These are phyloP conservation scores for Chironomus tepperi DNA, from an alignment of 1,140 invertebrate species.

Conservation along the genomic window DNA sequence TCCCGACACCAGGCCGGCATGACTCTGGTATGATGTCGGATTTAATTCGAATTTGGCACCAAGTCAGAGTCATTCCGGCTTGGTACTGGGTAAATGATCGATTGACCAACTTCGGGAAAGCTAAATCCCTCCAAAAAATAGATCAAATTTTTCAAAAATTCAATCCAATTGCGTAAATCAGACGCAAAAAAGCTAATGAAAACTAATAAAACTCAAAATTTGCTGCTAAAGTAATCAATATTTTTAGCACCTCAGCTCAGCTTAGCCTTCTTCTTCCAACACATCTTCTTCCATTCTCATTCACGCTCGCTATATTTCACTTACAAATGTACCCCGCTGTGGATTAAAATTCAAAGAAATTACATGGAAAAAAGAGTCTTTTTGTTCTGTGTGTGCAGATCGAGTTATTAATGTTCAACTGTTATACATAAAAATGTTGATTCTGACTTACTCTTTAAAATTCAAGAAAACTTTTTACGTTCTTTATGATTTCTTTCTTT, in stretches of 20 bases:
- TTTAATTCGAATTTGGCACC: too few species aligned
- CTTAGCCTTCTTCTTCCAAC: background rate
- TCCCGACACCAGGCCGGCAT: too few species aligned
- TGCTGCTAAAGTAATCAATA: background rate
- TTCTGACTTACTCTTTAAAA: background rate
- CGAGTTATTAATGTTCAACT: constrained; percentile 6
- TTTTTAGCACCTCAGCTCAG: background rate
- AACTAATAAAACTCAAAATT: too few species aligned
- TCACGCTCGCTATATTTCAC: background rate
- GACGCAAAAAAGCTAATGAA: too few species aligned
- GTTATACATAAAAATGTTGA: background rate
- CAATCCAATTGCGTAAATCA: too few species aligned
- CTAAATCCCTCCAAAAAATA: too few species aligned
- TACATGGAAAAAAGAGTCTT: background rate
- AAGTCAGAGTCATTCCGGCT: too few species aligned
- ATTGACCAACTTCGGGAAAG: too few species aligned
- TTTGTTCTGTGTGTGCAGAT: background rate
- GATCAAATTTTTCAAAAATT: too few species aligned
- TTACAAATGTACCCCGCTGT: background rate
- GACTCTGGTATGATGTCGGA: too few species aligned
- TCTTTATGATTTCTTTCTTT: background rate
- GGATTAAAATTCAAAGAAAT: background rate
- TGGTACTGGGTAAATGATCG: too few species aligned
- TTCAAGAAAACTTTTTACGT: background rate
- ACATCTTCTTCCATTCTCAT: background rate